phyloP scores from a whole-genome alignment of 1,140 invertebrate species.

The Wiebesia pumilae region DNA sequence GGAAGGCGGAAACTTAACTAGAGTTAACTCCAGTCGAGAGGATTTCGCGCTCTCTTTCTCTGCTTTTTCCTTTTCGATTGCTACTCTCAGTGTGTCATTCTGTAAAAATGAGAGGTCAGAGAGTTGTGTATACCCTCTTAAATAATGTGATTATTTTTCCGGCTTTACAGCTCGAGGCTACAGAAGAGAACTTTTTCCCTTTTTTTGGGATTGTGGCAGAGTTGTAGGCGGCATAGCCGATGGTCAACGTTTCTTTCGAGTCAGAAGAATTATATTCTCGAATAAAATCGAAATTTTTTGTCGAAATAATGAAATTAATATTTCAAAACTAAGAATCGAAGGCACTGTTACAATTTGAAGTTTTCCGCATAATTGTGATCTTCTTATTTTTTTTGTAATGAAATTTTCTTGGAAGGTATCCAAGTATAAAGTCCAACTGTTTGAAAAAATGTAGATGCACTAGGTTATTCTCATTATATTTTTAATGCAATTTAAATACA shows the following conservation, averaged over 20 bases:
- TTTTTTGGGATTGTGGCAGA: not conserved
- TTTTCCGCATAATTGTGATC: not conserved
- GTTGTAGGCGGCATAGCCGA: not conserved
- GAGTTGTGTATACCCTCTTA: constrained; percentile 11
- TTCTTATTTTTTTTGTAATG: not conserved
- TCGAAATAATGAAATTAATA: not conserved
- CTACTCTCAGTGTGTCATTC: constrained; percentile 33
- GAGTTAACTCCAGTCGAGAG: constrained; percentile 25
- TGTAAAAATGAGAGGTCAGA: not conserved
- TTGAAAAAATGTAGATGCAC: not conserved
- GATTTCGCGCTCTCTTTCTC: constrained; percentile 14
- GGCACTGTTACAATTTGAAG: too few species aligned
- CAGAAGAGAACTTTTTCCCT: not conserved
- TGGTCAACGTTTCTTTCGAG: not conserved
- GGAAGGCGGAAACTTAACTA: not conserved
- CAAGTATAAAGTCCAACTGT: not conserved
- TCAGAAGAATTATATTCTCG: not conserved
- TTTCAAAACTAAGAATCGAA: not conserved
- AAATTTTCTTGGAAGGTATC: not conserved
- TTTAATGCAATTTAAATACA: not conserved
- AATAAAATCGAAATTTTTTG: not conserved
- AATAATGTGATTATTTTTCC: constrained; percentile 46
- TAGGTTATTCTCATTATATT: not conserved
- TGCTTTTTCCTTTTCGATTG: not conserved
- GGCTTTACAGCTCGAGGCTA: constrained; percentile 4